A percentile compares a stretch with the other conserved stretches of the same genome.
phyloP scores from a whole-genome alignment of 2,888 invertebrate genomes.

The Trypoxylon attenuatum region DNA sequence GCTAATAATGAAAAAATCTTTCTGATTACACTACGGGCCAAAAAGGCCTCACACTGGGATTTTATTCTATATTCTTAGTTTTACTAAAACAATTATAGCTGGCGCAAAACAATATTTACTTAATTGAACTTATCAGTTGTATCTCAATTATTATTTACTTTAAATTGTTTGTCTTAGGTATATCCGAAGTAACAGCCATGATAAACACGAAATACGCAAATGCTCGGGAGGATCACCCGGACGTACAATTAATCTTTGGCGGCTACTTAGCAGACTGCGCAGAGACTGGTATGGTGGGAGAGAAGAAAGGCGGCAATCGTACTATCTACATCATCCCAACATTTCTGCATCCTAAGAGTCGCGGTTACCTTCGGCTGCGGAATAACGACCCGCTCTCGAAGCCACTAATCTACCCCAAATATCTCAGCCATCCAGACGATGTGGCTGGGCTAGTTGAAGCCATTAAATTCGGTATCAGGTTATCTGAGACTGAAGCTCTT shows the following conservation, averaged over 20 bases:
- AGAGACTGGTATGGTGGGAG: conserved; percentile 90
- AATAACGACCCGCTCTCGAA: conserved; percentile 87
- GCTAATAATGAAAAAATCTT: too few relatives aligned
- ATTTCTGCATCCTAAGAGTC: conserved; percentile 89
- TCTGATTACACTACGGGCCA: too few relatives aligned
- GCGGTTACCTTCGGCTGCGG: conserved; percentile 85
- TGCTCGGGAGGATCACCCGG: conserved; percentile 85
- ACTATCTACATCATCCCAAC: conserved; percentile 86
- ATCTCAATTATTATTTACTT: too few relatives aligned
- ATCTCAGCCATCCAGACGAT: conserved; percentile 86
- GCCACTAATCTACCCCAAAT: conserved; percentile 91
- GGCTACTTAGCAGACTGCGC: conserved; percentile 91
- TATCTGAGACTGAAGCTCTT: conserved; percentile 82
- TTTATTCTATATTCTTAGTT: too few relatives aligned
- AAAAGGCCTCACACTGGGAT: too few relatives aligned
- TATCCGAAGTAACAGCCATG: conserved; percentile 90
- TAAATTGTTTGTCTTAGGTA: conserved; percentile 76
- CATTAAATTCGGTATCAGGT: conserved; percentile 84
- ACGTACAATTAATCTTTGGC: conserved; percentile 90
- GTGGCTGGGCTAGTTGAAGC: conserved; percentile 88
- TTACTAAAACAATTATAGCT: too few relatives aligned
- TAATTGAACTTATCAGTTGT: too few relatives aligned
- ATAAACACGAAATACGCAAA: conserved; percentile 87
- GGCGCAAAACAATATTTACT: too few relatives aligned
- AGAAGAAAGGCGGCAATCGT: conserved; percentile 81